Evolutionary conservation across 2,113 vertebrate genomes (phyloP).

Genomic region (Argyrosomus japonicus): DNA sequence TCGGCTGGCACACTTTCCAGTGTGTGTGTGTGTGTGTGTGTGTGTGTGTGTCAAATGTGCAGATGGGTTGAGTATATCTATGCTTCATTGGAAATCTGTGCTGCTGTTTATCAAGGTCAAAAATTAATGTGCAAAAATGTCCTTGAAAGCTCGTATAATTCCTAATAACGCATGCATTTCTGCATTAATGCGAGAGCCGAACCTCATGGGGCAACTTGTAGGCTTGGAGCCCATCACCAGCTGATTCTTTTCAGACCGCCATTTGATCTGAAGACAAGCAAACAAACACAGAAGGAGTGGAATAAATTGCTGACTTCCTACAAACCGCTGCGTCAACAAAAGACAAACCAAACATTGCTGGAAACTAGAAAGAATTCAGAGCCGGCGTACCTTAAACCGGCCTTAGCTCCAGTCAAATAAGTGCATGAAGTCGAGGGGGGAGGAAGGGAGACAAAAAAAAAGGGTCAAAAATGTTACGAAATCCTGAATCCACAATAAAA

Average conservation of each 20-base stretch:
- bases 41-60: conserved; percentile 22
- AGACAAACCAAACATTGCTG: not conserved
- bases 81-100: conserved; percentile 7
- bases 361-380: not conserved
- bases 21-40: conserved; percentile 21
- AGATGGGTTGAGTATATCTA: conserved; percentile 35
- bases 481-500: not conserved
- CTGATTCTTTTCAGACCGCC: not conserved
- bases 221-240: not conserved
- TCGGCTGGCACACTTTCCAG: conserved; percentile 59
- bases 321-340: not conserved
- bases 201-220: not conserved
- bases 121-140: not conserved
- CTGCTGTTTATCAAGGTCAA: conserved; percentile 25
- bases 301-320: not conserved
- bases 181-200: not conserved
- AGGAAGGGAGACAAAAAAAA: not conserved
- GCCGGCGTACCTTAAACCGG: not conserved
- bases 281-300: not conserved
- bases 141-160: not conserved
- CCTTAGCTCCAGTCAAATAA: not conserved
- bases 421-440: not conserved
- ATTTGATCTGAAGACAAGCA: conserved; percentile 2
- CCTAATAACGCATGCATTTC: not conserved
- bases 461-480: not conserved